Percentiles rank a stretch among this genome's conserved stretches.
Conservation (phyloP, 2,113 vertebrate species). For the Entosphenus tridentatus region DNA sequence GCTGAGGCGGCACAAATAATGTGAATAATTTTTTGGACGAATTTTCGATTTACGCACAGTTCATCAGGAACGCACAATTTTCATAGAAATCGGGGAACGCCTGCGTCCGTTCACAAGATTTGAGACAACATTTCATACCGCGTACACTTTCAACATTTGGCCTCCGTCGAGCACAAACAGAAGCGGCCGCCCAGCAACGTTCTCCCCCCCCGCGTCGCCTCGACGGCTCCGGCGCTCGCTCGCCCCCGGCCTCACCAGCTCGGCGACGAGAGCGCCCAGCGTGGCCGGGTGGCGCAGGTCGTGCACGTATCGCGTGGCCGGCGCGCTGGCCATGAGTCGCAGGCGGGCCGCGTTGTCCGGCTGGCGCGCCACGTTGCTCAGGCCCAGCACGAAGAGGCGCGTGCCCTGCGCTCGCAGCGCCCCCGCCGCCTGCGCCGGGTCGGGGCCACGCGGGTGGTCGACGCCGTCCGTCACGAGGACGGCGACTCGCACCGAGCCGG, state of each 20-base stretch:
- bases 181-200: too few relatives aligned
- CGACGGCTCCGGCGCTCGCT: too few relatives aligned
- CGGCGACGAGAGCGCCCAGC: constrained; percentile 32
- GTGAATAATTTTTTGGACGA: too few relatives aligned
- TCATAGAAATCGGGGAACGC: too few relatives aligned
- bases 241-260: constrained; percentile 35
- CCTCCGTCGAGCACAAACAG: too few relatives aligned
- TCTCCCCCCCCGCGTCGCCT: too few relatives aligned
- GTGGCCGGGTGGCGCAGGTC: constrained; percentile 42
- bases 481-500: constrained; percentile 31
- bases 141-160: too few relatives aligned
- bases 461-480: constrained; percentile 48
- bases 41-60: too few relatives aligned
- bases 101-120: too few relatives aligned
- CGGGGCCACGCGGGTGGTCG: constrained; percentile 55
- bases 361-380: constrained; percentile 43
- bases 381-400: constrained; percentile 48
- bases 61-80: too few relatives aligned
- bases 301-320: constrained; percentile 36
- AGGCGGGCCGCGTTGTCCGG: constrained; percentile 39
- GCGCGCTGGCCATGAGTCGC: constrained; percentile 39
- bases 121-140: too few relatives aligned
- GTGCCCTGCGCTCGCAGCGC: constrained; percentile 59
- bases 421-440: constrained; percentile 48
- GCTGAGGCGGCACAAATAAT: too few relatives aligned